Percentiles rank a stretch among this genome's conserved stretches.
These are phyloP conservation scores for Melieria crassipennis DNA, from an alignment of 2,888 invertebrate species.

Conservation along the genomic window DNA sequence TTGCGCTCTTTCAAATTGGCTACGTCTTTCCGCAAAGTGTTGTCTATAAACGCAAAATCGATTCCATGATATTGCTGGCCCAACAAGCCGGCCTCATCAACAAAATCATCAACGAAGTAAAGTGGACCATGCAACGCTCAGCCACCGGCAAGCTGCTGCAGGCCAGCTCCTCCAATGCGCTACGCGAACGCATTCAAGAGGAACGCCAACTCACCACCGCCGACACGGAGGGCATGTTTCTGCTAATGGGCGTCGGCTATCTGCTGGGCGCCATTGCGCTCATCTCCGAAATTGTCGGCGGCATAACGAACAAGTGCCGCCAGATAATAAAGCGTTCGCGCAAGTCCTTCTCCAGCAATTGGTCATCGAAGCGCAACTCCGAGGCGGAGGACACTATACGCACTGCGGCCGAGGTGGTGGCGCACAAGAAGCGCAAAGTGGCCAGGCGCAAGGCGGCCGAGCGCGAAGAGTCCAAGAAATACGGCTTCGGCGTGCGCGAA, in stretches of 20 bases:
- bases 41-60: constrained; percentile 72
- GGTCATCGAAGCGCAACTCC: constrained; percentile 55
- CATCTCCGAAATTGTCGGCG: constrained; percentile 77
- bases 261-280: constrained; percentile 72
- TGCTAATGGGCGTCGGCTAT: constrained; percentile 77
- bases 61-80: constrained; percentile 71
- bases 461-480: constrained; percentile 36
- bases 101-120: constrained; percentile 76
- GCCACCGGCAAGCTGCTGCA: constrained; percentile 72
- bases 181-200: constrained; percentile 68
- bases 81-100: constrained; percentile 75
- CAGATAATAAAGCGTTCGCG: constrained; percentile 58
- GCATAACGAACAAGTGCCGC: constrained; percentile 72
- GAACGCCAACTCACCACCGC: constrained; percentile 80
- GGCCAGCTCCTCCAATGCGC: constrained; percentile 67
- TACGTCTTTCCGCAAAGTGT: constrained; percentile 74
- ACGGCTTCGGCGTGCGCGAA: constrained; percentile 58
- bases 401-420: constrained; percentile 23
- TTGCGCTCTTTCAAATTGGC: constrained; percentile 77
- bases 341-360: constrained; percentile 48
- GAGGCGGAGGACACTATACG: constrained; percentile 22
- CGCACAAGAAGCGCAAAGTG: constrained; percentile 47
- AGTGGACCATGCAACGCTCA: constrained; percentile 77
- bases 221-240: constrained; percentile 85
- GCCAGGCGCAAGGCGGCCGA: constrained; percentile 45